Evolutionary conservation across 2,888 invertebrate species (phyloP).

Genomic region (Elgonia sp.): DNA sequence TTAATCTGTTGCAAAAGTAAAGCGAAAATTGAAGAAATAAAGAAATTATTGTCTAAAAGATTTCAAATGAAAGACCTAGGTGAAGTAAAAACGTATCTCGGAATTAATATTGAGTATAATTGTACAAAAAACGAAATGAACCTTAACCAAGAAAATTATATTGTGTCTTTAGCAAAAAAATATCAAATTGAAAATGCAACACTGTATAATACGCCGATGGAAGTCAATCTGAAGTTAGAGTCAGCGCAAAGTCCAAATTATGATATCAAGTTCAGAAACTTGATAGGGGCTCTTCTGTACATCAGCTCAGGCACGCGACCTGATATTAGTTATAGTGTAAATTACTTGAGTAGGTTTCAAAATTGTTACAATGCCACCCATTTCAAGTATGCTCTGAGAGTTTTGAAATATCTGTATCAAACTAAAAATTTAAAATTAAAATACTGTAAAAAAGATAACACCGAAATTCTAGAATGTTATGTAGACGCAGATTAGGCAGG

Average conservation of each 20-base stretch:
- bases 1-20: conserved; percentile 13
- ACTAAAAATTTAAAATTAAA: background rate
- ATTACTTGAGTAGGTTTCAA: conserved; percentile 68
- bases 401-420: too few relatives aligned
- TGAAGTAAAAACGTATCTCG: conserved; percentile 53
- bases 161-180: conserved; percentile 52
- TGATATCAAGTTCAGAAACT: conserved; percentile 60
- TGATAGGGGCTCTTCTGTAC: conserved; percentile 63
- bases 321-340: conserved; percentile 59
- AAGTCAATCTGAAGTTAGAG: conserved; percentile 53
- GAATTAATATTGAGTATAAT: conserved; percentile 62
- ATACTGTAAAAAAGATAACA: background rate
- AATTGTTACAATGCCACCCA: conserved; percentile 56
- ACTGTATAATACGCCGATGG: conserved; percentile 62
- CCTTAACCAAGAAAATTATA: conserved; percentile 50
- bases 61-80: conserved; percentile 67
- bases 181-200: conserved; percentile 43
- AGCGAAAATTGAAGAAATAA: conserved; percentile 5
- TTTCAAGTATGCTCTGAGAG: conserved; percentile 63
- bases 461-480: conserved; percentile 14
- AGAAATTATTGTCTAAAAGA: conserved; percentile 52
- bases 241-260: conserved; percentile 19
- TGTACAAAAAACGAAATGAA: conserved; percentile 27
- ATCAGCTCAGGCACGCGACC: conserved; percentile 61
- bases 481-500: conserved; percentile 5